Base-by-base conservation (phyloP, 2,888 invertebrate species). In the Liopterus haemorrhoidalis region DNA sequence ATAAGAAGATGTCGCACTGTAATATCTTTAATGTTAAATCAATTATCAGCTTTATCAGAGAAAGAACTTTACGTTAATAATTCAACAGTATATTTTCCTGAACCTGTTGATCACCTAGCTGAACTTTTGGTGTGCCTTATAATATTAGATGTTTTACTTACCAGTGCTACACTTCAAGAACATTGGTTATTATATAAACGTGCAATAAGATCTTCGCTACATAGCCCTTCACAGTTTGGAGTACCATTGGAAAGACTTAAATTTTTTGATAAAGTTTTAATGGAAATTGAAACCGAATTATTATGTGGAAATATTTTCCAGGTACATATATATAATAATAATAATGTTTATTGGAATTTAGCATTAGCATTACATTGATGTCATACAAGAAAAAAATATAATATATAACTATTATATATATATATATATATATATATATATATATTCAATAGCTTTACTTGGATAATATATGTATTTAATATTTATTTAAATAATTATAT, bases 141-240 rank as follows among this genome's bases (percentile, higher is more conserved):
- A 15, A 72, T 77, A 9, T 68, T 92, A 44, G 91, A 92, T 59
- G 74, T 75, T 58, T 66, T 84, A 14, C 66, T 85, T 22, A 71
- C 71, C 31, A 67, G 68, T 38, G 78, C 78, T 48, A 66, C 71
- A 0, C 64, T 73, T 1, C 70, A 82, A 33, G 70, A 75, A 40
- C 85, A 85, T 61, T 93, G 91, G 90, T 75, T 75, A 40, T 72
- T 79, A 19, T 93, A 89, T 60, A 78, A 81, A 59, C 78, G 85
- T 65, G 79, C 80, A 60, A 70, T 92, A 1, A 79, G 81, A 54
- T 78, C 81, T 20, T 75, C 84, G 20, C 71, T 76, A 42, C 78
- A 81, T 51, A 79, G 79, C 61, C 75, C 80, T 20, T 65, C 74
- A 21, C 72, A 76, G 61, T 74, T 81, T 58, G 71, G 76, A 48